phyloP scores from a whole-genome alignment of 2,797 vertebrate species.

The Mormyrus proboscirostris region DNA sequence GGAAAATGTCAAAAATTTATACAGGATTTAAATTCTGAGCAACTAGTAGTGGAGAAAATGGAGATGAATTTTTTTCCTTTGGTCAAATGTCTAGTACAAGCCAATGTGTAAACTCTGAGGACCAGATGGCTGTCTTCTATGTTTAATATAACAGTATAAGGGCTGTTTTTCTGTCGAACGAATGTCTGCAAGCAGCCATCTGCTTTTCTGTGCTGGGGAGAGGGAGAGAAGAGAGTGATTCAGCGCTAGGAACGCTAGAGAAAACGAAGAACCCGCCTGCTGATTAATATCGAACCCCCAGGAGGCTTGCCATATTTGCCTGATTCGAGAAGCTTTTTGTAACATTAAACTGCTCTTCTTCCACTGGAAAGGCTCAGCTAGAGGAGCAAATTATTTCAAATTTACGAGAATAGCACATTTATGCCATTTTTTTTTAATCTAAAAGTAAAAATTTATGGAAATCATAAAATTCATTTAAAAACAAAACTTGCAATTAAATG shows the following conservation, averaged over 20 bases:
- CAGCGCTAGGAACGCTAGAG: slow-evolving; percentile 9
- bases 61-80: background rate
- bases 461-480: background rate
- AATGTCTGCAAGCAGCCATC: slow-evolving; percentile 13
- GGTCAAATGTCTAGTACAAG: background rate
- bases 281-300: slow-evolving; percentile 3
- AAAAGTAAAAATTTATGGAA: background rate
- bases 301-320: background rate
- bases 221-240: background rate
- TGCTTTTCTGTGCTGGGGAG: slow-evolving; percentile 16
- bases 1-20: background rate
- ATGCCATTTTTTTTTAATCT: background rate
- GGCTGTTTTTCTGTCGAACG: slow-evolving; percentile 5
- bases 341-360: background rate
- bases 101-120: background rate
- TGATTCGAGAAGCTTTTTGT: background rate
- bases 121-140: slow-evolving; percentile 14
- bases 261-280: background rate
- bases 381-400: background rate
- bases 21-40: background rate
- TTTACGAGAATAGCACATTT: background rate
- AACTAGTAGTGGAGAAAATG: background rate
- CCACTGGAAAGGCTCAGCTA: background rate
- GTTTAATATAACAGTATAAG: slow-evolving; percentile 16
- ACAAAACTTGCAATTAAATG: background rate